Base-by-base conservation (phyloP, 2,113 vertebrate species). In the Pelecanoides urinatrix region DNA sequence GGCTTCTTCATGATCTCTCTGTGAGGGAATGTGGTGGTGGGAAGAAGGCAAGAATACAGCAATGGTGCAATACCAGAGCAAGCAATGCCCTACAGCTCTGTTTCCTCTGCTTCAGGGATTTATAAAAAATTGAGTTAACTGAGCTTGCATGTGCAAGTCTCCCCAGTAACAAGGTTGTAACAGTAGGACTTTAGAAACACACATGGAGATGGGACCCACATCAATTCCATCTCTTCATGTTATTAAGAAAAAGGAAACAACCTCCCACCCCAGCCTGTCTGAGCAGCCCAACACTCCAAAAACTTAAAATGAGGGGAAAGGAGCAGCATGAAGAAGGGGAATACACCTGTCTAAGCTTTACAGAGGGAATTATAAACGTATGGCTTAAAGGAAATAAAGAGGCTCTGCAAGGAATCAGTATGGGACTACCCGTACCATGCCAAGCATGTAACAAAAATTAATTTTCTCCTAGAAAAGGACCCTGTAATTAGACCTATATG, bases 381-480 rank as follows among this genome's bases (percentile, higher is more conserved):
- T 20, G 36, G 16, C 32, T 21, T 2, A 45, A 77, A 87, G 58
- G 13, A 76, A 61, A 71, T 22, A 82, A 79, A 88, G n/a, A 78
- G 23, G 11, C 17, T 63, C 47, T 83, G 32, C 42, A 72, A 72
- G n/a, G 45, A 88, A 71, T 65, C 47, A n/a, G 38, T 82, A 21
- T 52, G 49, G 30, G 23, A 63, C 32, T 71, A 49, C 18, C 26
- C 7, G 2, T 49, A 65, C 67, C 36, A 66, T 66, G 61, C 30
- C 4, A 3, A 88, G 38, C 49, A 73, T 17, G 32, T 49, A 86
- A 80, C 76, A 91, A 49, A 84, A 92, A 92, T 85, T 59, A 72
- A 81, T 93, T 94, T 96, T 81, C 53, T 81, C 34, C 50, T 65
- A 83, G 63, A 66, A 96, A 90, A 75, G 27, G 47, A 80, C 15